These are phyloP conservation scores for Choloepus hoffmanni DNA, from an alignment of 2,113 vertebrate species.

Conservation along the genomic window DNA sequence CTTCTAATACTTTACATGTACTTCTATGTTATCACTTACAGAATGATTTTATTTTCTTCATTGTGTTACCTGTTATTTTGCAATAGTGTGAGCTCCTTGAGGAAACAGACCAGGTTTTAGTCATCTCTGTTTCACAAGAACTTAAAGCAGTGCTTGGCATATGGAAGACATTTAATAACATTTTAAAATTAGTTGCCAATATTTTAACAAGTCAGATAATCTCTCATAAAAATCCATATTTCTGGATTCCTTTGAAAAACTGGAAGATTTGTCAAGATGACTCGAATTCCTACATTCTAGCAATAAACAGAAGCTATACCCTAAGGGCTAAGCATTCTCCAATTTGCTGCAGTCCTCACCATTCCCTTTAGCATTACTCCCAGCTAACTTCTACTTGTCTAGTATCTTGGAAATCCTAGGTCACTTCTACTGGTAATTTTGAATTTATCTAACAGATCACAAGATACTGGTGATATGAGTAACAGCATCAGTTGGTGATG, in stretches of 20 bases:
- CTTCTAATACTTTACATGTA: background rate
- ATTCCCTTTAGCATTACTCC: background rate
- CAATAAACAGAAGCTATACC: background rate
- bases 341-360: background rate
- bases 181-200: background rate
- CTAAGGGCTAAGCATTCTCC: background rate
- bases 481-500: background rate
- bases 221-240: background rate
- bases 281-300: background rate
- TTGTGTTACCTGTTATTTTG: background rate
- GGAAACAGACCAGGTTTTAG: background rate
- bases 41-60: background rate
- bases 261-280: background rate
- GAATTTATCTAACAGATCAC: too few relatives aligned
- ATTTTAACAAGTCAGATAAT: background rate
- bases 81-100: background rate
- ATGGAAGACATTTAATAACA: background rate
- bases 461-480: background rate
- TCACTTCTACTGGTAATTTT: too few relatives aligned
- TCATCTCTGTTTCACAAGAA: background rate
- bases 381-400: background rate
- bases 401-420: background rate
- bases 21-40: background rate
- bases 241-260: slow-evolving; percentile 10
- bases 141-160: background rate